Evolutionary conservation across 2,797 vertebrate species (phyloP), one percentile per base, ranked within the genome.

Genomic region (Myotis findleyi): DNA sequence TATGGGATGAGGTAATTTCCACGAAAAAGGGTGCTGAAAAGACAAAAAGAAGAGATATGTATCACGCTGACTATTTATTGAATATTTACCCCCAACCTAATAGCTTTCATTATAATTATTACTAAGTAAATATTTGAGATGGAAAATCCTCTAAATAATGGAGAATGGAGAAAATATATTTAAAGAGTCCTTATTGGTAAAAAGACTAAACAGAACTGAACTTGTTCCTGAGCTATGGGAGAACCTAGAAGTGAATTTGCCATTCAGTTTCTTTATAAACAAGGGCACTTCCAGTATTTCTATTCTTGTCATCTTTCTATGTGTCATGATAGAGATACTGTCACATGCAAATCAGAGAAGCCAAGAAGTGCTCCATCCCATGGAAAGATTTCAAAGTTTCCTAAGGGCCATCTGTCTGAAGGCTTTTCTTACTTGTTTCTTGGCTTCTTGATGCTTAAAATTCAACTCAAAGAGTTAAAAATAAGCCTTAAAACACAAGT

Each of bases 391-490:
- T 55, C 44, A 87, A 62, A 73, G 10, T 18, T 68, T 73, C 8
- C 17, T 21, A 69, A 55, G 36, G 27, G 27, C 0, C 41, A 27
- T 51, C 33, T 76, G 66, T 21, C 13, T 23, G 59, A 44, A 59
- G 36, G 30, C 2, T 12, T 76, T 86, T 91, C 62, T 55, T 41
- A 86, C 2, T 72, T 53, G 30, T 10, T 72, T 33, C 44, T 25
- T 64, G 20, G 25, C 9, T 62, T 72, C 25, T 84, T 57, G 64
- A 80, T 93, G 5, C 47, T 92, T 92, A 44, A 92, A 84, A 87
- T 80, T 90, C 55, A 21, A 94, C 12, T 76, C 30, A 23, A 2
- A 51, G 25, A 12, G 41, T 84, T 85, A 59, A 41, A 93, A 91
- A 83, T 93, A 71, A 71, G 12, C 27, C 71, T 38, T 82, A 51